Percentiles rank a stretch among this genome's conserved stretches.
These are phyloP conservation scores for Belonocnema kinseyi DNA, from an alignment of 1,140 invertebrate species.

Conservation along the genomic window DNA sequence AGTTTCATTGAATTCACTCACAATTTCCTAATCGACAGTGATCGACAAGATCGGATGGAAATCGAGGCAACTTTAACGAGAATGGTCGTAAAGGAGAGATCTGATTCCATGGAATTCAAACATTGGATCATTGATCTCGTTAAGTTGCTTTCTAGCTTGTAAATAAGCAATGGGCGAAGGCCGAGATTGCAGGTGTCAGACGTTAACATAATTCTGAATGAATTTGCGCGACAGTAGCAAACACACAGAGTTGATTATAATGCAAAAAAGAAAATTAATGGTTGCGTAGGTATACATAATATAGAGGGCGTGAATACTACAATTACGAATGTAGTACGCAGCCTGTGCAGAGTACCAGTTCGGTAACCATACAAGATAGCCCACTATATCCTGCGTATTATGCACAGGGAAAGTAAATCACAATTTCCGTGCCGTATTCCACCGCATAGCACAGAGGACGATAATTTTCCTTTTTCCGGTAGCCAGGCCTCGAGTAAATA, in stretches of 20 bases:
- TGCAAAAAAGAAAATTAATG: background rate
- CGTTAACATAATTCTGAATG: background rate
- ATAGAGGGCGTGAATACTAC: conserved; percentile 8
- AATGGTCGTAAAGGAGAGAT: conserved; percentile 8
- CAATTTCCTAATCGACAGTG: background rate
- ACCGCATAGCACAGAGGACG: conserved; percentile 2
- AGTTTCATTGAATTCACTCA: background rate
- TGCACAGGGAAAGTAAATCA: conserved; percentile 29
- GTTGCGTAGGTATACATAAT: background rate
- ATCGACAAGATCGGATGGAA: background rate
- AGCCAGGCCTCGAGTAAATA: background rate
- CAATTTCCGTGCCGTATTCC: conserved; percentile 29
- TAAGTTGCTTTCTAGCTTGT: conserved; percentile 3
- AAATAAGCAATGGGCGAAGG: background rate
- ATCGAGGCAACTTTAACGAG: background rate
- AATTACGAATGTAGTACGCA: conserved; percentile 5
- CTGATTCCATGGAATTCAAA: background rate
- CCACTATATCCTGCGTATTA: conserved; percentile 26
- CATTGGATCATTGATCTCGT: conserved; percentile 6
- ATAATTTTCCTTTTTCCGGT: conserved; percentile 30
- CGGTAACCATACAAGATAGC: conserved; percentile 11
- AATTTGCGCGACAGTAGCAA: background rate
- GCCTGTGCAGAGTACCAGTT: background rate
- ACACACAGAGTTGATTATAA: background rate
- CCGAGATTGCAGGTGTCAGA: background rate